Evolutionary conservation across 2,888 invertebrate genomes (phyloP), one percentile per base, ranked within the genome.

Genomic region (Cecidostiba fungosa): DNA sequence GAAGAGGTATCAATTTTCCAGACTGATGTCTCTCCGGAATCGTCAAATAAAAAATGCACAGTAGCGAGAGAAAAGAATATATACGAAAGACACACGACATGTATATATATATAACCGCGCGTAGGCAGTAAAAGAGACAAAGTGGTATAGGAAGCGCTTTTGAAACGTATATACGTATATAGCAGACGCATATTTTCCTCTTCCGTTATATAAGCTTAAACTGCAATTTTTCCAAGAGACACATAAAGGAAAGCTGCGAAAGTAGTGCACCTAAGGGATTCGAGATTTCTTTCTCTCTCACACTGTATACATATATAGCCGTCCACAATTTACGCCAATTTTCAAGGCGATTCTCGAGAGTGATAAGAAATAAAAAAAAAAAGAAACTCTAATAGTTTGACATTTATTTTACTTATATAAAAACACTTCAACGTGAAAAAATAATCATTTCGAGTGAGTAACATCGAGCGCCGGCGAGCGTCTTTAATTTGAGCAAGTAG

Each of bases 171-270:
- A 76, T 19, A 47, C 1, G 5, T 6, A 14, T 14, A 47, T 6
- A 32, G 32, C 3, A 43, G 23, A 50, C 74, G 50, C 19, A 10
- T 32, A 76, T 50, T 32, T 54, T 32, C 54, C 76, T 32, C 14
- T 76, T 32, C 54, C 54, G 50, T 76, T 54, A 76, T 32, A 54
- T 32, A 76, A 76, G 76, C 76, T 54, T 50, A 76, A 54, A 54
- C 50, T 76, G 76, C 76, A 54, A 76, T 54, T 76, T 76, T 76
- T 54, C 19, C 32, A 50, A 50, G 50, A 50, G 29, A 26, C 0
- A 23, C 12, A 43, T 43, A 43, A 43, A 43, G 43, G 43, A 29
- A 23, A 14, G 47, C 10, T 10, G 43, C 8, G 26, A 16, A 47
- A 5, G n/a, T 72, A 39, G 39, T 23, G 19, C 19, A 26, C 74